phyloP scores from a whole-genome alignment of 2,888 invertebrate genomes.

The Cacoxenus indagator region DNA sequence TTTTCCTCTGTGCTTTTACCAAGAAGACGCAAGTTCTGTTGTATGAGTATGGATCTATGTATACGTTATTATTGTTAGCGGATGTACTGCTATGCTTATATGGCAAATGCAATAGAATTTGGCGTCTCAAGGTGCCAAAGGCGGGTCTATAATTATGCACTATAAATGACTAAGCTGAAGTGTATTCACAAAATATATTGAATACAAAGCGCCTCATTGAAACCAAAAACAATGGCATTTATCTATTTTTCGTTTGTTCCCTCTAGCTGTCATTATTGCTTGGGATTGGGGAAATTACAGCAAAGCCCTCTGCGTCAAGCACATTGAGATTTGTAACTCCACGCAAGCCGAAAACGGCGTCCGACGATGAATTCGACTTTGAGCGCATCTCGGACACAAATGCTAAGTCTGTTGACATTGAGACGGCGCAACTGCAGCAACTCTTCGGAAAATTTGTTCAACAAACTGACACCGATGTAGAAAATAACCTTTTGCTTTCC shows the following conservation, averaged over 20 bases:
- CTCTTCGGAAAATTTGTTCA: constrained; percentile 51
- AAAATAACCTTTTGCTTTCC: constrained; percentile 33
- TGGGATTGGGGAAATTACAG: constrained; percentile 35
- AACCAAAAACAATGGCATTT: constrained; percentile 15
- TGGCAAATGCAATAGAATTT: neutral
- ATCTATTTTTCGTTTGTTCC: constrained; percentile 34
- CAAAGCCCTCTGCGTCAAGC: constrained; percentile 31
- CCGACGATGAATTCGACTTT: constrained; percentile 53
- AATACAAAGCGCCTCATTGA: constrained; percentile 50
- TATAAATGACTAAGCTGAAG: constrained; percentile 29
- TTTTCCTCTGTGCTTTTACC: too few species aligned
- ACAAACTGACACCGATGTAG: constrained; percentile 36
- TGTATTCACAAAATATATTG: constrained; percentile 20
- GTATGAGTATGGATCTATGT: too few species aligned
- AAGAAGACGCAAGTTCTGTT: too few species aligned
- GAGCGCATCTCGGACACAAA: constrained; percentile 38
- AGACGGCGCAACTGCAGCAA: constrained; percentile 40
- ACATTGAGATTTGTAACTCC: constrained; percentile 45
- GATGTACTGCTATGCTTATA: too few species aligned
- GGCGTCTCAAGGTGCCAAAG: neutral
- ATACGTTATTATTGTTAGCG: too few species aligned
- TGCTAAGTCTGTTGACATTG: neutral
- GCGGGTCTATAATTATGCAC: constrained; percentile 35
- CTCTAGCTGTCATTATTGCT: constrained; percentile 39
- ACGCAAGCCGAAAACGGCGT: constrained; percentile 28